These are phyloP conservation scores for Lepilemur septentrionalis DNA, from an alignment of 2,797 vertebrate species.

Conservation along the genomic window DNA sequence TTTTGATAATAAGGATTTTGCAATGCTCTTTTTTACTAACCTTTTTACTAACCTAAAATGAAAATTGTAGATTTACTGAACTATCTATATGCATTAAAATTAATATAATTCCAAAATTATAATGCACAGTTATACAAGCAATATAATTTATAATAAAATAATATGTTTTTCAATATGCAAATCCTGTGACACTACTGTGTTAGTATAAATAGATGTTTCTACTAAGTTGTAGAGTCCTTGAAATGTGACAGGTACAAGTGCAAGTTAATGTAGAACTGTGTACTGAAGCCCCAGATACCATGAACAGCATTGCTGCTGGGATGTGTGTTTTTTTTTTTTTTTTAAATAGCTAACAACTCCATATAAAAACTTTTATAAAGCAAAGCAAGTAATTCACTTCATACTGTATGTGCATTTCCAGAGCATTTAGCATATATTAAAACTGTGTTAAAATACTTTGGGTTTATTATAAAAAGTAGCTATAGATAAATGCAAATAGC, in stretches of 20 bases:
- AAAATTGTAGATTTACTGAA: neutral
- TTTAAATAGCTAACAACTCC: neutral
- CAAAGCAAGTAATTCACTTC: neutral
- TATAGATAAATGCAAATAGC: neutral
- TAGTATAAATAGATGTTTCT: neutral
- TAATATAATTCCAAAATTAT: neutral
- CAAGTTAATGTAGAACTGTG: neutral
- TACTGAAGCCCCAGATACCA: neutral
- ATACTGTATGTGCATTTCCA: neutral
- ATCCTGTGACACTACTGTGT: neutral
- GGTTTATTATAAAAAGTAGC: neutral
- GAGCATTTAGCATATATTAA: neutral
- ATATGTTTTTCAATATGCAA: neutral
- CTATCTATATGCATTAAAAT: neutral
- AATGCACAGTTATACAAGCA: neutral
- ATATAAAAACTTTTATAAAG: neutral
- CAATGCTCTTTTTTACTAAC: neutral
- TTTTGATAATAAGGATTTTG: neutral
- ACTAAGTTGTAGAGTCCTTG: neutral
- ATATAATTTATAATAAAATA: neutral
- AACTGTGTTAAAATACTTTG: neutral
- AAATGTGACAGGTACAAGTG: neutral
- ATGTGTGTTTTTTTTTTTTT: neutral
- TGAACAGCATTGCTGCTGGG: neutral
- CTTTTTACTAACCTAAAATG: neutral